phyloP scores from a whole-genome alignment of 2,797 vertebrate genomes.

The Sarcoramphus papa region DNA sequence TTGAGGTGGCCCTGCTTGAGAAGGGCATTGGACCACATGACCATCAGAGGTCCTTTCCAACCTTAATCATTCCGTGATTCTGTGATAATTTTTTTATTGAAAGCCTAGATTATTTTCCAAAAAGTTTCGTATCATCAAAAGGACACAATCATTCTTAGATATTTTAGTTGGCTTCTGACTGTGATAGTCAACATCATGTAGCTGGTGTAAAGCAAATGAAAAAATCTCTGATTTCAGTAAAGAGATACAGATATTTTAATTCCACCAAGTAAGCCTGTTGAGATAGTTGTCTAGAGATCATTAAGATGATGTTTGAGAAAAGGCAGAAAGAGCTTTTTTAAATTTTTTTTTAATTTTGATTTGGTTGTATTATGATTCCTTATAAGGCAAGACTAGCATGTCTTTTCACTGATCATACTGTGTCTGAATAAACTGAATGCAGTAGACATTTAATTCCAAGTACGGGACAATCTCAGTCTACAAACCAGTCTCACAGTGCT shows the following conservation, averaged over 20 bases:
- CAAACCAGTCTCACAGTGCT: neutral
- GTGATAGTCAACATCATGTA: neutral
- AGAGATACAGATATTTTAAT: neutral
- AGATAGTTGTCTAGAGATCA: neutral
- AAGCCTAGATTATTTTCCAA: neutral
- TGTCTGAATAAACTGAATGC: neutral
- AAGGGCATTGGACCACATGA: neutral
- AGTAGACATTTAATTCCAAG: neutral
- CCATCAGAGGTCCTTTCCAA: neutral
- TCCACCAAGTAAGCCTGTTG: neutral
- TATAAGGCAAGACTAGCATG: neutral
- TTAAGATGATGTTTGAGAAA: neutral
- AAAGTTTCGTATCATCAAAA: neutral
- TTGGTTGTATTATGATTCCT: neutral
- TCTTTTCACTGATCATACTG: neutral
- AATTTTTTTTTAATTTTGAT: neutral
- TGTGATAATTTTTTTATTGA: neutral
- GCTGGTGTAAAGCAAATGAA: neutral
- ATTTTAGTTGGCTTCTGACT: neutral
- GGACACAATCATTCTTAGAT: neutral
- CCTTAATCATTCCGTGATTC: neutral
- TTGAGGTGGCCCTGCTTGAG: neutral
- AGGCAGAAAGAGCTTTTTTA: neutral
- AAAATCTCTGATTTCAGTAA: neutral
- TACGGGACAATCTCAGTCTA: neutral